Percentiles rank a stretch among this genome's conserved stretches.
Evolutionary conservation across 2,113 vertebrate species (phyloP).

Genomic region (Callithrix jacchus): DNA sequence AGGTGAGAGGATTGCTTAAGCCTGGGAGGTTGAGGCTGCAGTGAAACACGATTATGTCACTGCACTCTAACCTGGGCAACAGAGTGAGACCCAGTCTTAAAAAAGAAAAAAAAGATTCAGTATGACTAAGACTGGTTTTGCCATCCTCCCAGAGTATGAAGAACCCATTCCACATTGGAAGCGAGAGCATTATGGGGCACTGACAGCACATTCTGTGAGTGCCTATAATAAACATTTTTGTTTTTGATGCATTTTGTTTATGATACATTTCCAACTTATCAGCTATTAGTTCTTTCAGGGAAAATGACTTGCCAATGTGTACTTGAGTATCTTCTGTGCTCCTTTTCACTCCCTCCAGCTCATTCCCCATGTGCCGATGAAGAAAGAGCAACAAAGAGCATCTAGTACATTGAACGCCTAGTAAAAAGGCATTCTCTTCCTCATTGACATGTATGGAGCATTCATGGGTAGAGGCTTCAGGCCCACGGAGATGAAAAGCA

Average conservation of each 20-base stretch:
- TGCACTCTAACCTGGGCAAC: too few species aligned
- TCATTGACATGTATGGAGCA: background rate
- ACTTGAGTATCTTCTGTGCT: background rate
- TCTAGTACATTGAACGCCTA: background rate
- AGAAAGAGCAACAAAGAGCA: background rate
- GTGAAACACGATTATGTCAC: too few species aligned
- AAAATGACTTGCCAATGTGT: background rate
- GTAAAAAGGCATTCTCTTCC: background rate
- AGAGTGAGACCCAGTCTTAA: too few species aligned
- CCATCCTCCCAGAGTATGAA: background rate
- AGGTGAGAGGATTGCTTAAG: too few species aligned
- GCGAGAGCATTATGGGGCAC: background rate
- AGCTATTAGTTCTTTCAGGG: background rate
- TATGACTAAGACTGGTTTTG: background rate
- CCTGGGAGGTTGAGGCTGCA: too few species aligned
- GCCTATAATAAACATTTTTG: too few species aligned
- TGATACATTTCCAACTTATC: background rate
- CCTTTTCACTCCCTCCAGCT: background rate
- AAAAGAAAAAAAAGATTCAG: background rate
- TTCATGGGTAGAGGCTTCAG: background rate
- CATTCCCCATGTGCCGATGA: background rate
- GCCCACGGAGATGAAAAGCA: background rate
- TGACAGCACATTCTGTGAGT: too few species aligned
- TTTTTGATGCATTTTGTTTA: background rate
- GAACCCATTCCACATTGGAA: background rate